Evolutionary conservation across 1,140 invertebrate genomes (phyloP).

Genomic region (Drosophila orena): DNA sequence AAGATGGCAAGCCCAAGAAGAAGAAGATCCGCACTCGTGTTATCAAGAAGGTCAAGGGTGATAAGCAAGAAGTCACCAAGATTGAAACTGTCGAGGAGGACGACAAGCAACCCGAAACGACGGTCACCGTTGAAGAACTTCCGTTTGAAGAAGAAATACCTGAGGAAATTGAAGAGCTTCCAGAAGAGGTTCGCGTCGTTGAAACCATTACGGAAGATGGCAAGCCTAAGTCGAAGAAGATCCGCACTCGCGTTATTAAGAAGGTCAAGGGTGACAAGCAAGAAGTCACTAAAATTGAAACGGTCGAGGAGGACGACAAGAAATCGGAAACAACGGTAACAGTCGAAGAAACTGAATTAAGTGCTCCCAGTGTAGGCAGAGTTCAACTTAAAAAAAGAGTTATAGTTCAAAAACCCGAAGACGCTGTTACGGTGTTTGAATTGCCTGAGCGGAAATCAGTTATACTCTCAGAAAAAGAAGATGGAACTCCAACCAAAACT

Average conservation of each 20-base stretch:
- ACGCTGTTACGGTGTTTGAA: constrained; percentile 66
- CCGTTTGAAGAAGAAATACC: constrained; percentile 29
- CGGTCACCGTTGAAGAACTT: constrained; percentile 49
- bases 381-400: constrained; percentile 61
- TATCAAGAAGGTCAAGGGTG: constrained; percentile 62
- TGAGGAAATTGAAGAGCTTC: constrained; percentile 53
- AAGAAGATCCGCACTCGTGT: constrained; percentile 59
- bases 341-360: constrained; percentile 60
- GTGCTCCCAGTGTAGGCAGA: constrained; percentile 39
- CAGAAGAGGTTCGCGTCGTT: constrained; percentile 53
- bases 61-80: constrained; percentile 83
- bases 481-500: constrained; percentile 83
- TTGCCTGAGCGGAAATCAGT: constrained; percentile 75
- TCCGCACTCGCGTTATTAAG: constrained; percentile 77
- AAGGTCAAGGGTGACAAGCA: constrained; percentile 83
- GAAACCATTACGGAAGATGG: constrained; percentile 51
- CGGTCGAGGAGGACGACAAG: constrained; percentile 85
- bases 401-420: constrained; percentile 63
- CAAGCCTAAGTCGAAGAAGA: constrained; percentile 53
- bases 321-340: constrained; percentile 79
- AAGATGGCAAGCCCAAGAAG: constrained; percentile 66
- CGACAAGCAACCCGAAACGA: constrained; percentile 54
- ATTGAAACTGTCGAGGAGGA: constrained; percentile 77
- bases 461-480: constrained; percentile 76
- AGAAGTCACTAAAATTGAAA: constrained; percentile 84